Conservation (phyloP, 2,797 vertebrate species). For the Carduelis carduelis region DNA sequence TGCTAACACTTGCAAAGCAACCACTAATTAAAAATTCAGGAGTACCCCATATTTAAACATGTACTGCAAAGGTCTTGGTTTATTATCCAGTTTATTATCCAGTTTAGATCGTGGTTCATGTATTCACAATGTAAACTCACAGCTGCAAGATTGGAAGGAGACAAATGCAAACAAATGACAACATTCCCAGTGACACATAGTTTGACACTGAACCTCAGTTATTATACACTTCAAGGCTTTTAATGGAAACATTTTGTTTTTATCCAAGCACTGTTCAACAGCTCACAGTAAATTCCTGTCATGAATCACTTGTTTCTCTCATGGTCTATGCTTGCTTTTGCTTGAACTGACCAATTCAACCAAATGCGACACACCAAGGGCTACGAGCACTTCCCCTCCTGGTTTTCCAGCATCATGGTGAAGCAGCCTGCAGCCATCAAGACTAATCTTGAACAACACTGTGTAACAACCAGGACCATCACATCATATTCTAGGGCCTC, state of each 20-base stretch:
- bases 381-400: neutral
- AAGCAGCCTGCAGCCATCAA: neutral
- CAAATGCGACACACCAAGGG: neutral
- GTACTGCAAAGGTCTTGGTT: neutral
- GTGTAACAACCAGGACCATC: neutral
- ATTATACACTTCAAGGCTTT: neutral
- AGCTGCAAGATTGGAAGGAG: neutral
- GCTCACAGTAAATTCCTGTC: slow-evolving; percentile 8
- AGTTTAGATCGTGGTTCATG: neutral
- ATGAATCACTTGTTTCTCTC: neutral
- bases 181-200: neutral
- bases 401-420: neutral
- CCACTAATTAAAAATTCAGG: neutral
- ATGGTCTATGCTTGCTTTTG: neutral
- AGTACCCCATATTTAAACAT: neutral
- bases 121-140: neutral
- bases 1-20: neutral
- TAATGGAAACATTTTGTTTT: neutral
- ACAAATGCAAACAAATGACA: neutral
- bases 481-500: neutral
- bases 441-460: neutral
- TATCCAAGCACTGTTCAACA: slow-evolving; percentile 15
- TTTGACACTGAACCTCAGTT: neutral
- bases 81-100: neutral
- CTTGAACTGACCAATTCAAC: neutral